Percentiles rank a stretch among this genome's conserved stretches.
These are phyloP conservation scores for Galaxias olidus DNA, from an alignment of 2,797 vertebrate species.

Conservation along the genomic window DNA sequence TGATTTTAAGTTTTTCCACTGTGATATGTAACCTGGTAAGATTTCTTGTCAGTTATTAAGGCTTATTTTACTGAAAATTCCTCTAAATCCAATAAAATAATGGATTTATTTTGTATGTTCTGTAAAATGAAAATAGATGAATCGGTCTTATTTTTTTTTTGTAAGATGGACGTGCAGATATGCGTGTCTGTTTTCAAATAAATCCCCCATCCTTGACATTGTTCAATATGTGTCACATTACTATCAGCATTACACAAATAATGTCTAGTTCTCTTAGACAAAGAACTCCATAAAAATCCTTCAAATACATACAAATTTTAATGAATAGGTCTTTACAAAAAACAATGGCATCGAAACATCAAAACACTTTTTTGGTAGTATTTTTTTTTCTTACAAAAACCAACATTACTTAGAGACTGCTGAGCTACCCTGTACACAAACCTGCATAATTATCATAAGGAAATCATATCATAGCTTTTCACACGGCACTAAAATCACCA, in stretches of 20 bases:
- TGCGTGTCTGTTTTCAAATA: neutral
- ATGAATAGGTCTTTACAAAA: slow-evolving; percentile 86
- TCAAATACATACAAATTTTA: slow-evolving; percentile 97
- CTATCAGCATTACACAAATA: too few relatives aligned
- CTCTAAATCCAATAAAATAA: too few relatives aligned
- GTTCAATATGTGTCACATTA: too few relatives aligned
- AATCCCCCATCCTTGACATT: too few relatives aligned
- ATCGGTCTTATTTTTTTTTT: neutral
- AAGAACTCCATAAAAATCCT: slow-evolving; percentile 43
- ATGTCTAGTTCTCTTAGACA: slow-evolving; percentile 6
- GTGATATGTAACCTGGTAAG: too few relatives aligned
- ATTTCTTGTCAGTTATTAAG: too few relatives aligned
- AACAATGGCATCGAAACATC: slow-evolving; percentile 90
- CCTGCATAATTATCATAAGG: slow-evolving; percentile 64
- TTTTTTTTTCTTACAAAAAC: slow-evolving; percentile 83
- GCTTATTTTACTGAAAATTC: too few relatives aligned
- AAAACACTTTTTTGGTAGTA: slow-evolving; percentile 80
- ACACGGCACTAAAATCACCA: slow-evolving; percentile 41
- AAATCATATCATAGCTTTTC: slow-evolving; percentile 1
- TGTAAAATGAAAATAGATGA: neutral
- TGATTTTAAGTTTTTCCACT: too few relatives aligned
- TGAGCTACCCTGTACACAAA: slow-evolving; percentile 74
- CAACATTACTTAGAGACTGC: slow-evolving; percentile 67
- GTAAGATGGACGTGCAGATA: neutral
- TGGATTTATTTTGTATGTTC: neutral